These are phyloP conservation scores for Ceyx melanurus DNA, from an alignment of 2,113 vertebrate species.

Conservation along the genomic window DNA sequence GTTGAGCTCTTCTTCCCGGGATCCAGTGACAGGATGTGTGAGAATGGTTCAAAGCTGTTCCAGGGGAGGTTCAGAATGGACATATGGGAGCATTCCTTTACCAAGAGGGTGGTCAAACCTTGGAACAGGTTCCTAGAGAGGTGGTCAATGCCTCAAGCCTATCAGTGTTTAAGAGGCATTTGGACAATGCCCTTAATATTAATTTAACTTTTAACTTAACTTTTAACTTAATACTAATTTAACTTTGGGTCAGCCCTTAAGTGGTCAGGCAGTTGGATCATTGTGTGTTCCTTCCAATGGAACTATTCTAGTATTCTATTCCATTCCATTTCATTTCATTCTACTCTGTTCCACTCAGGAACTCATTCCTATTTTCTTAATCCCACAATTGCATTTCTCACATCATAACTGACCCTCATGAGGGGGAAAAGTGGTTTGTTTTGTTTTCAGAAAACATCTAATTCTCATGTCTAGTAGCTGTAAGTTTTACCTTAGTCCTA, in stretches of 20 bases:
- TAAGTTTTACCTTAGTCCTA: neutral
- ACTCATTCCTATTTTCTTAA: neutral
- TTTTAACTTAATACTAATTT: neutral
- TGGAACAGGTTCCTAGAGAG: neutral
- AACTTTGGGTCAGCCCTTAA: neutral
- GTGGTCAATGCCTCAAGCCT: neutral
- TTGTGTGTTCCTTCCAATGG: neutral
- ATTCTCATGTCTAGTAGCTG: neutral
- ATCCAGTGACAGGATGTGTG: neutral
- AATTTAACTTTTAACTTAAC: neutral
- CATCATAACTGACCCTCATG: neutral
- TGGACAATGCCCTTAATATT: neutral
- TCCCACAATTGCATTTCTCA: neutral
- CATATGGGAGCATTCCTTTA: neutral
- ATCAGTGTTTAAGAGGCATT: neutral
- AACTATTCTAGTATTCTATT: neutral
- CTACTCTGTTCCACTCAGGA: neutral
- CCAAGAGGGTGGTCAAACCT: neutral
- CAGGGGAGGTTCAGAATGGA: neutral
- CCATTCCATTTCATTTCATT: neutral
- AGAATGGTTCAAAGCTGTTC: neutral
- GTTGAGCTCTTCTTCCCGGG: neutral
- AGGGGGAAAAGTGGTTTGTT: neutral
- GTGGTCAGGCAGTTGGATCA: neutral
- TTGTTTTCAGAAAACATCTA: neutral